Evolutionary conservation across 1,140 invertebrate species (phyloP).

Genomic region (Solenopsis fugax): DNA sequence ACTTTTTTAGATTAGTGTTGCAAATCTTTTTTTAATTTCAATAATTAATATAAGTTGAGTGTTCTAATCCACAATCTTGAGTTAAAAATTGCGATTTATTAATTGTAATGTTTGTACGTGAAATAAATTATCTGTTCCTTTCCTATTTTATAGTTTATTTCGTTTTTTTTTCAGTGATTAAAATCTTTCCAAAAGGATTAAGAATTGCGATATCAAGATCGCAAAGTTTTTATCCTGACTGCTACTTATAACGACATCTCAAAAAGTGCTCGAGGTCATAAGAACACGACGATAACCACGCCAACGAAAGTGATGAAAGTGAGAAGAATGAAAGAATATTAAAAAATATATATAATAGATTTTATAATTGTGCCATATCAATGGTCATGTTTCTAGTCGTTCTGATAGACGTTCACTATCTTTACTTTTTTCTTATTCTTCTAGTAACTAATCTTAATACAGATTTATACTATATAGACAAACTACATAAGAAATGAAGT

Average conservation of each 20-base stretch:
- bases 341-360: constrained; percentile 31
- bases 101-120: background rate
- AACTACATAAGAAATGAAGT: background rate
- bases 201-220: constrained; percentile 47
- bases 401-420: background rate
- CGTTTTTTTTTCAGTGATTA: background rate
- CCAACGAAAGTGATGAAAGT: constrained; percentile 40
- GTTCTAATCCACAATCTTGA: background rate
- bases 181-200: background rate
- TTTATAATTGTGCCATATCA: background rate
- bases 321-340: constrained; percentile 22
- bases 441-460: background rate
- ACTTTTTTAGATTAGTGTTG: background rate
- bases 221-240: constrained; percentile 65
- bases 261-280: constrained; percentile 61
- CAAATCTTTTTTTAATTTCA: background rate
- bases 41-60: background rate
- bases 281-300: constrained; percentile 45
- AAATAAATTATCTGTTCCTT: background rate
- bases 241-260: constrained; percentile 65
- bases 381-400: background rate
- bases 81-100: background rate
- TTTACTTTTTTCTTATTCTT: background rate
- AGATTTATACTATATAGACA: background rate
- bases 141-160: background rate